Evolutionary conservation across 2,113 vertebrate genomes (phyloP), one percentile per base, ranked within the genome.

Genomic region (Triplophysa dalaica): DNA sequence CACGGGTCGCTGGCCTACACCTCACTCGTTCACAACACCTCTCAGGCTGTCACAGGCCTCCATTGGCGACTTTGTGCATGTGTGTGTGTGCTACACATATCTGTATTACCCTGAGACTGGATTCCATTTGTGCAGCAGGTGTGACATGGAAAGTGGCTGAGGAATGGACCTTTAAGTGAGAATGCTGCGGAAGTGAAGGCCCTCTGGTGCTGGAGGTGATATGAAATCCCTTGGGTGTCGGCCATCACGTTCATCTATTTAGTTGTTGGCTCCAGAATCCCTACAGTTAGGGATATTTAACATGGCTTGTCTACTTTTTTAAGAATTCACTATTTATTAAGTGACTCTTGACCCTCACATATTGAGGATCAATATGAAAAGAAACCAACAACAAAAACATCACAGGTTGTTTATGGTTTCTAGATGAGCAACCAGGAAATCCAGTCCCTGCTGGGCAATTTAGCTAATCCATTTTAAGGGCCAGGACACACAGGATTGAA

Each of bases 1-100:
- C 86, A 84, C 79, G 83, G 86, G 85, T 83, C 81, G 83, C 69
- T 69, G 84, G 75, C 72, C 80, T 83, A 81, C 82, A 84, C 69
- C 29, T 78, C 77, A 48, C 73, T 82, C 54, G 66, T 64, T 70
- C 80, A 77, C 70, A 78, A 79, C 66, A 73, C 68, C 54, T 70
- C 62, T 67, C 81, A 29, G 13, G 83, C 82, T 78, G 77, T 85
- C 78, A 75, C 76, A 83, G 70, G 61, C n/a, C 58, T 65, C 54
- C 45, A 85, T 84, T 70, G 67, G 66, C 82, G 48, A 41, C 70
- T 76, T 77, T 69, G 67, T 72, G 67, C 75, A 52, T 70, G 63
- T 58, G 67, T 65, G 45, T 79, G 61, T 61, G n/a, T 61, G 75
- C 78, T 19, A 48, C 66, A 9, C 63, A 43, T 22, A 68, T 33